Percentiles rank a stretch among this genome's conserved stretches.
Conservation (phyloP, 2,113 vertebrate genomes). For the Macheiramphus alcinus region DNA sequence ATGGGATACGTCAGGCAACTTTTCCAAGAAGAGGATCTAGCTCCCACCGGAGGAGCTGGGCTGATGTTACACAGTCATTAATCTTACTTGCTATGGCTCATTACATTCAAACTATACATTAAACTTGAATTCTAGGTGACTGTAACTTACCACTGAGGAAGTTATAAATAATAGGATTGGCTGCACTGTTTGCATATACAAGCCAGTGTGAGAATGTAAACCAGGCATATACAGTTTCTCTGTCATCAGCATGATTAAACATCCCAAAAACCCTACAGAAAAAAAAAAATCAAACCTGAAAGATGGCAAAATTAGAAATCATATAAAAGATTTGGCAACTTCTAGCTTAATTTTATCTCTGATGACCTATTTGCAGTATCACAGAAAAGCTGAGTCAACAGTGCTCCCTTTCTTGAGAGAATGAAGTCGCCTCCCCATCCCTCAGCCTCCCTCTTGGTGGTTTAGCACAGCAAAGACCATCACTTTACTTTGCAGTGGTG, state of each 20-base stretch:
- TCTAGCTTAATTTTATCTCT: neutral
- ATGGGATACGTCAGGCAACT: neutral
- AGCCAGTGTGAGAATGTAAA: slow-evolving; percentile 98
- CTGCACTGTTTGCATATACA: slow-evolving; percentile 96
- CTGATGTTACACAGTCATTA: neutral
- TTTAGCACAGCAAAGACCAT: neutral
- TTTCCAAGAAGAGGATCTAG: neutral
- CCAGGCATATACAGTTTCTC: slow-evolving; percentile 94
- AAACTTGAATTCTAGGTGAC: neutral
- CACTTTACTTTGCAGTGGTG: neutral
- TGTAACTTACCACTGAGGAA: slow-evolving; percentile 93
- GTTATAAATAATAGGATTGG: slow-evolving; percentile 98
- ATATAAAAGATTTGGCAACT: neutral
- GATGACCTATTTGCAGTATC: neutral
- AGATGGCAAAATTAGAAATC: neutral
- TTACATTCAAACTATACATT: neutral
- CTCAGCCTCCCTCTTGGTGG: neutral
- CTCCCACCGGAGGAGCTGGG: neutral
- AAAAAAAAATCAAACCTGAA: slow-evolving; percentile 21
- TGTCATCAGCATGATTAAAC: slow-evolving; percentile 87
- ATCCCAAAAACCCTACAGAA: slow-evolving; percentile 88
- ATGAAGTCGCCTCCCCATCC: neutral
- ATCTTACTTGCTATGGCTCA: slow-evolving; percentile 28
- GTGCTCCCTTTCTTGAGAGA: neutral
- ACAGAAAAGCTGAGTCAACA: neutral